Conservation (phyloP, 92 coral and sea anemone species). For the Palythoa grandis region DNA sequence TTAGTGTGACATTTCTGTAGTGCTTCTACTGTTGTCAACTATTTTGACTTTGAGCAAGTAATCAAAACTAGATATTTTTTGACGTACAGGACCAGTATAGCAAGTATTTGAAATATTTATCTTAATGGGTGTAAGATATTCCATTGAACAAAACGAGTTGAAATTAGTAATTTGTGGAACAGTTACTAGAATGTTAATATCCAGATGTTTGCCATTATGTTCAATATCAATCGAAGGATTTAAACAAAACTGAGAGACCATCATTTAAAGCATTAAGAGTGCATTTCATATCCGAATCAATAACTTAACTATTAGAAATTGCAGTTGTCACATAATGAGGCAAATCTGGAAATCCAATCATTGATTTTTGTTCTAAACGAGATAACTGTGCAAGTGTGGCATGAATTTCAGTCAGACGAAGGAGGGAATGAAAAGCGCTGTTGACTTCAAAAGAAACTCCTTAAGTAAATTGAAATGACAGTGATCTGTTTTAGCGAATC, state of each 20-base stretch:
- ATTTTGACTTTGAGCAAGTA: slow-evolving; percentile 31
- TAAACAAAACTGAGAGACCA: slow-evolving; percentile 40
- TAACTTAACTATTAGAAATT: not conserved
- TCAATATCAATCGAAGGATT: slow-evolving; percentile 54
- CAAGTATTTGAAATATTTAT: slow-evolving; percentile 61
- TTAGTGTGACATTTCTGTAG: slow-evolving; percentile 43
- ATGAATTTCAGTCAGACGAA: slow-evolving; percentile 28
- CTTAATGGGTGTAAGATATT: slow-evolving; percentile 54
- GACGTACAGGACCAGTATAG: slow-evolving; percentile 54
- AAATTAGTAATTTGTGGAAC: slow-evolving; percentile 43
- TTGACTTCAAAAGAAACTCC: slow-evolving; percentile 21
- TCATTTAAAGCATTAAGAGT: slow-evolving; percentile 44
- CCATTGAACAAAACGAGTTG: slow-evolving; percentile 47
- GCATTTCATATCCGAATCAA: not conserved
- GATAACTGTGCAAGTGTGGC: slow-evolving; percentile 16
- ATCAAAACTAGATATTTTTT: slow-evolving; percentile 46
- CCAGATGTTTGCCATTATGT: slow-evolving; percentile 28
- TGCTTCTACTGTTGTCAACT: not conserved
- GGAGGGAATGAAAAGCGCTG: slow-evolving; percentile 17
- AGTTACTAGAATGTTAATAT: slow-evolving; percentile 27
- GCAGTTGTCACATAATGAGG: slow-evolving; percentile 17
- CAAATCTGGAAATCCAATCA: slow-evolving; percentile 23
- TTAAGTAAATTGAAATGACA: not conserved
- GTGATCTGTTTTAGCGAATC: not conserved
- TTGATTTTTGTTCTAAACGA: not conserved